A percentile compares a stretch with the other conserved stretches of the same genome.
These are phyloP conservation scores for Monochamus saltuarius DNA, from an alignment of 1,140 invertebrate species.

Conservation along the genomic window DNA sequence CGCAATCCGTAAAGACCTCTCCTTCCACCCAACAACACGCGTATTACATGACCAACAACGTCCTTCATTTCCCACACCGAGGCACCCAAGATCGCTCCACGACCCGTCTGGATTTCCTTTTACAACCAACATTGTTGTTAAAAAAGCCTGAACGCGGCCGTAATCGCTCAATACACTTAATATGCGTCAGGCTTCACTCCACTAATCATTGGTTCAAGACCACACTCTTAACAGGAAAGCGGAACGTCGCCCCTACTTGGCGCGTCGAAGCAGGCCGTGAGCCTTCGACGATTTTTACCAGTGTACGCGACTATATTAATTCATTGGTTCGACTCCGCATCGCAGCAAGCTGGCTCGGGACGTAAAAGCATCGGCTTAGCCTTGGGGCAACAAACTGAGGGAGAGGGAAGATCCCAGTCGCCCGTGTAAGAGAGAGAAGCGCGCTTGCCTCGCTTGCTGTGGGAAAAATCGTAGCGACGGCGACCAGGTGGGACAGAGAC, in stretches of 20 bases:
- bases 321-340: constrained; percentile 25
- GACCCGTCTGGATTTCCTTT: neutral
- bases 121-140: neutral
- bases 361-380: constrained; percentile 24
- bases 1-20: too few relatives aligned
- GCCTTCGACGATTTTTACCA: constrained; percentile 12
- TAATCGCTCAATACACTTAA: constrained; percentile 20
- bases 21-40: too few relatives aligned
- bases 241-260: too few relatives aligned
- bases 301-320: constrained; percentile 26
- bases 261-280: neutral
- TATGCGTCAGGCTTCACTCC: constrained; percentile 15
- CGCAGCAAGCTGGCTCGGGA: constrained; percentile 22
- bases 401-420: neutral
- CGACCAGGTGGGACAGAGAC: too few relatives aligned
- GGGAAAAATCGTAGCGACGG: too few relatives aligned
- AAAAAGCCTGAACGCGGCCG: neutral
- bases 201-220: constrained; percentile 27
- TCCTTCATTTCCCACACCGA: too few relatives aligned
- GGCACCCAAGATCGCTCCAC: too few relatives aligned
- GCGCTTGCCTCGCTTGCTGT: too few relatives aligned
- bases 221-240: constrained; percentile 17
- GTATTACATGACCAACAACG: too few relatives aligned
- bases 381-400: constrained; percentile 22
- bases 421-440: too few relatives aligned